Evolutionary conservation across 2,113 vertebrate genomes (phyloP).

Genomic region (Sylvia atricapilla): DNA sequence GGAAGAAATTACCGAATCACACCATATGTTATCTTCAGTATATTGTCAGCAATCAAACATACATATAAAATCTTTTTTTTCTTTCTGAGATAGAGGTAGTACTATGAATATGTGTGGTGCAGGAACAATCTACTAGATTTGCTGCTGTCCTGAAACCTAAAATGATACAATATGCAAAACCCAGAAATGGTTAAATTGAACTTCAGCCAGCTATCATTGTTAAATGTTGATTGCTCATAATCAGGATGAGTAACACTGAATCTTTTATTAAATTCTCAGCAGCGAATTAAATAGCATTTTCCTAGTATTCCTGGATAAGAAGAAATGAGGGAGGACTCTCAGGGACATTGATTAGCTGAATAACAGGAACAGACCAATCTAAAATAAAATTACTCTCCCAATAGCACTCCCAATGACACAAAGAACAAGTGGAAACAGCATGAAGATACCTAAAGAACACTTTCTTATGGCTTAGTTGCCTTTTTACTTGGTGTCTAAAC

Average conservation of each 20-base stretch:
- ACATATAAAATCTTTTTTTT: not conserved
- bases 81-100: not conserved
- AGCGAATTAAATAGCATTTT: not conserved
- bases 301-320: not conserved
- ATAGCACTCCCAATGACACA: not conserved
- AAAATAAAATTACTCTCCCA: not conserved
- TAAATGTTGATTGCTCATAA: conserved; percentile 4
- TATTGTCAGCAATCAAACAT: not conserved
- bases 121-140: not conserved
- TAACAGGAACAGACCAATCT: not conserved
- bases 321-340: not conserved
- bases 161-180: not conserved
- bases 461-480: not conserved
- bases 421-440: not conserved
- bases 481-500: not conserved
- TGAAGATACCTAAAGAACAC: not conserved
- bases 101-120: not conserved
- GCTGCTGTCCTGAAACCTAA: not conserved
- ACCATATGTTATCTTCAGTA: fast-evolving
- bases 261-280: not conserved
- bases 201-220: not conserved
- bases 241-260: not conserved
- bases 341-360: conserved; percentile 15
- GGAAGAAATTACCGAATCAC: not conserved
- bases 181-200: not conserved